Evolutionary conservation across 1,140 invertebrate species (phyloP).

Genomic region (Megathymus violae): DNA sequence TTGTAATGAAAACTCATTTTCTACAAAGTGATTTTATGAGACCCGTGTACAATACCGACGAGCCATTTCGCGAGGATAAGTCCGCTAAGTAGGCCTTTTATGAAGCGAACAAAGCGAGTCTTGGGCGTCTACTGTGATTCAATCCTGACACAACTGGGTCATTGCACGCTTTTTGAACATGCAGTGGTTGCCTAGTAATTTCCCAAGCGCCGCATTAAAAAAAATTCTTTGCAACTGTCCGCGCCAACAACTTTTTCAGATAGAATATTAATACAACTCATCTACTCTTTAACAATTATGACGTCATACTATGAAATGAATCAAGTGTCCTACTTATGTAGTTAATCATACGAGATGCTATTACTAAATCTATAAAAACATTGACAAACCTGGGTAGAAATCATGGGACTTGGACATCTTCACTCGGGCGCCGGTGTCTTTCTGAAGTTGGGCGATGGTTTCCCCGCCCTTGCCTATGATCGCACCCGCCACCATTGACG

Average conservation of each 20-base stretch:
- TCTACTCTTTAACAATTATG: background rate
- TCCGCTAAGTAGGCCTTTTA: constrained; percentile 46
- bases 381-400: constrained; percentile 95
- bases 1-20: constrained; percentile 21
- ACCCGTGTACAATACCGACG: constrained; percentile 14
- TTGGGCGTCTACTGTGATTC: constrained; percentile 39
- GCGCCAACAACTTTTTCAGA: background rate
- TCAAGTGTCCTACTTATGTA: no score
- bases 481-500: constrained; percentile 97
- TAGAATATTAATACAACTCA: constrained; percentile 1
- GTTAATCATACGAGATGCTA: no score
- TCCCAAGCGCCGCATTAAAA: constrained; percentile 11
- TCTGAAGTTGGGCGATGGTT: constrained; percentile 98
- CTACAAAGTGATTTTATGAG: constrained; percentile 16
- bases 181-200: constrained; percentile 31
- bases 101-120: constrained; percentile 47
- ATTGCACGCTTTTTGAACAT: constrained; percentile 44
- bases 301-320: no score
- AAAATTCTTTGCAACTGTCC: constrained; percentile 10
- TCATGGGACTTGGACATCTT: constrained; percentile 99
- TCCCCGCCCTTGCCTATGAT: constrained; percentile 99
- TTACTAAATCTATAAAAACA: background rate
- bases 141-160: constrained; percentile 54
- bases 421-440: constrained; percentile 96
- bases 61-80: constrained; percentile 23